Base-by-base conservation (phyloP, 2,113 vertebrate species). In the Anoplopoma fimbria region DNA sequence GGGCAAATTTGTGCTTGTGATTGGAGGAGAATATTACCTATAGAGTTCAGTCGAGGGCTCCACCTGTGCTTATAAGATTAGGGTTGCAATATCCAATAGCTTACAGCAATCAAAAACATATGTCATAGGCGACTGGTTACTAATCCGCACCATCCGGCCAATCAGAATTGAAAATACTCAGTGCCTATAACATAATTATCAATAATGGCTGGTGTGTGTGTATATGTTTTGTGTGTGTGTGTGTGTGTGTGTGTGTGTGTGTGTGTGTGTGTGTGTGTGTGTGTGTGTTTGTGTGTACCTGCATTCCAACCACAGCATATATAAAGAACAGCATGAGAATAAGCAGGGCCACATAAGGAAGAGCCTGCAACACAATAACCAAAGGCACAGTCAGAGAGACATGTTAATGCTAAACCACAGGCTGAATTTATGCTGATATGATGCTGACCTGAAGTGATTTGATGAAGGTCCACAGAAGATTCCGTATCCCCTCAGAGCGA, bases 311-410 rank as follows among this genome's bases (percentile, higher is more conserved):
- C 84, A 99, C 97, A 0, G 97, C 97, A 0, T 98, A 99, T 91
- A 99, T 98, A 87, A 99, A 99, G 91, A 99, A 99, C 14, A 99
- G 95, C 97, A 99, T 99, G 88, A 97, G 96, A 0, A 99, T 99
- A 64, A 99, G 96, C 71, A 99, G 91, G 2, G 96, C 97, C 40
- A 99, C 97, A 0, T 99, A 97, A 0, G 97, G 97, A 87, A 99
- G 95, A 68, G 97, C 97, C 97, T 99, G 82, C 1, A 29, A 58
- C 55, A 84, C 8, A 82, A 51, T 0, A 0, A 62, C 23, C 64
- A 79, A 45, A 29, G 4, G 13, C 6, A 49, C 9, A 6, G 9
- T 81, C 21, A 79, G 42, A 65, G 1, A 42, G 33, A 71, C 15
- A 69, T 23, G 33, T 0, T n/a, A 4, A 42, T 14, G 58, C 0